Evolutionary conservation across 2,888 invertebrate species (phyloP).

Genomic region (Amphiduros pacificus): DNA sequence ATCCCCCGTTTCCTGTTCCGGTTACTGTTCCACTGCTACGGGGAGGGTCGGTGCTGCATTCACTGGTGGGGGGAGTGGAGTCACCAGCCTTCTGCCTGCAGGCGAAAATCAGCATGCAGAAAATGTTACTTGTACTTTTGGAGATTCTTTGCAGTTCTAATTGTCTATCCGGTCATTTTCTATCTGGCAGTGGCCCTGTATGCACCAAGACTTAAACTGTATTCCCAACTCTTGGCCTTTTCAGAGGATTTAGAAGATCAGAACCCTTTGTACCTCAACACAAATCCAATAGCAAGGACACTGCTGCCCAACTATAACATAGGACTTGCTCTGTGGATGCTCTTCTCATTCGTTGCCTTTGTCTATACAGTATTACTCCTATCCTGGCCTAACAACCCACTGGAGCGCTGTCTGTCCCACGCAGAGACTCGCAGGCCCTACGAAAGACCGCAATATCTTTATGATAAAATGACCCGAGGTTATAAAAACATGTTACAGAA

Average conservation of each 20-base stretch:
- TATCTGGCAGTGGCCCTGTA: constrained; percentile 30
- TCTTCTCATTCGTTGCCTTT: constrained; percentile 31
- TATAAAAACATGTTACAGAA: constrained; percentile 28
- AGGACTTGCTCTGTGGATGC: constrained; percentile 26
- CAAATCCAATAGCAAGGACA: constrained; percentile 26
- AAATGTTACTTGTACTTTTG: constrained; percentile 28
- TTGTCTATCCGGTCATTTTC: constrained; percentile 29
- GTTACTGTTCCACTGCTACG: constrained; percentile 33
- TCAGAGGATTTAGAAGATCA: constrained; percentile 9
- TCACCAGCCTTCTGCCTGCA: constrained; percentile 30
- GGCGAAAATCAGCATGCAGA: constrained; percentile 18
- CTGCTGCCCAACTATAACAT: constrained; percentile 25
- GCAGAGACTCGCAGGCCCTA: constrained; percentile 22
- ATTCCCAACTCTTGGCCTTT: constrained; percentile 20
- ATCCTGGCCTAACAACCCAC: constrained; percentile 30
- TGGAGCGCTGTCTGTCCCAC: constrained; percentile 31
- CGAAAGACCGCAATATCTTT: constrained; percentile 26
- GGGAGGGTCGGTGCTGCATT: constrained; percentile 36
- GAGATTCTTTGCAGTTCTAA: constrained; percentile 26
- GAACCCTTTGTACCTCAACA: constrained; percentile 19
- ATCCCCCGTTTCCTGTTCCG: constrained; percentile 31
- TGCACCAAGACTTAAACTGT: constrained; percentile 26
- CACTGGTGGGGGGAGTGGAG: constrained; percentile 36
- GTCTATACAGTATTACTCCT: constrained; percentile 30
- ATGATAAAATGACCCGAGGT: constrained; percentile 24